Evolutionary conservation across 2,113 vertebrate genomes (phyloP).

Genomic region (Callocephalon fimbriatum): DNA sequence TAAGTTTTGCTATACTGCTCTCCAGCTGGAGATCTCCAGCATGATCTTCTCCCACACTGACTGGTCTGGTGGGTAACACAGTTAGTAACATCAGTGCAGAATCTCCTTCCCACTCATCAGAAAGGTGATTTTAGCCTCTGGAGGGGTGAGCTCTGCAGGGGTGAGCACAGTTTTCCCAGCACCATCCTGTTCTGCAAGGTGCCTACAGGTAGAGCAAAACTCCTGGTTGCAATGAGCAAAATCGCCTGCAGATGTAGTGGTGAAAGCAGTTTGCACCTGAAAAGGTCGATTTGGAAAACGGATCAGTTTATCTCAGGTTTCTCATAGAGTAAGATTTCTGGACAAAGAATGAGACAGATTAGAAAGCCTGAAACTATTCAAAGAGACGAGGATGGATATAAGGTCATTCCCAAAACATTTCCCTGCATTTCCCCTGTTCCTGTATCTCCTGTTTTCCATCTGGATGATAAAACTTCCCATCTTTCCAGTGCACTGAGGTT

Average conservation of each 20-base stretch:
- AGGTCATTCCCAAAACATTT: neutral
- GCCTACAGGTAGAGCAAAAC: neutral
- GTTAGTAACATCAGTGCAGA: neutral
- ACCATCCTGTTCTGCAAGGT: neutral
- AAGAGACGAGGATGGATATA: neutral
- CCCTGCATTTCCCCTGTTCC: neutral
- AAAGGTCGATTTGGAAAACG: neutral
- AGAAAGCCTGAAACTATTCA: neutral
- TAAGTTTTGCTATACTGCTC: neutral
- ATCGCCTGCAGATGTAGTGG: neutral
- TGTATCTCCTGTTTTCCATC: neutral
- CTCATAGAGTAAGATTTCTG: neutral
- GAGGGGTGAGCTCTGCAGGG: neutral
- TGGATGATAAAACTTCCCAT: neutral
- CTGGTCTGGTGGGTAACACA: neutral
- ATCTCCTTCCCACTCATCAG: neutral
- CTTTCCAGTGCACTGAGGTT: neutral
- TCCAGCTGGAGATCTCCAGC: neutral
- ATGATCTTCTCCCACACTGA: neutral
- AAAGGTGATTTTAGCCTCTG: neutral
- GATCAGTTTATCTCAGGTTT: neutral
- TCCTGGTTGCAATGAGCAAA: neutral
- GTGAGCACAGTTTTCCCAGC: fast-evolving
- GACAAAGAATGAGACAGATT: neutral
- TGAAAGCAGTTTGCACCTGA: neutral